Conservation (phyloP, 37 sponge, comb jelly and placozoan species). For the Beroe forskalii region DNA sequence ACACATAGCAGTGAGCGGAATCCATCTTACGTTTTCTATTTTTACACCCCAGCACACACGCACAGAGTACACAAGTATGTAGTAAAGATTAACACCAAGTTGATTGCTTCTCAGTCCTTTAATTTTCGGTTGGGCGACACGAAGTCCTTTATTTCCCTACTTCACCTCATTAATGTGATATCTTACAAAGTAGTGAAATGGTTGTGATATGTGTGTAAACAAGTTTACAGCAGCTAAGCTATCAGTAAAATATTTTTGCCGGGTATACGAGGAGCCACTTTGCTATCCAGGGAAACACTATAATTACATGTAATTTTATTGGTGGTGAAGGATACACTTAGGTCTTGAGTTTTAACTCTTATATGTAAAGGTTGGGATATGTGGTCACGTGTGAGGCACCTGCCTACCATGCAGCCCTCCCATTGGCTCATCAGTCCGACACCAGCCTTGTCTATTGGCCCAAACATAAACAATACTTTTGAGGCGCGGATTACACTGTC, state of each 20-base stretch:
- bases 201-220: neutral
- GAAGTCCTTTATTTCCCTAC: no score
- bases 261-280: slow-evolving; percentile 33
- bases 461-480: slow-evolving; percentile 23
- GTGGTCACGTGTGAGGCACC: neutral
- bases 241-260: slow-evolving; percentile 49
- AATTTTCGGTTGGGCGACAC: no score
- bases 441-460: neutral
- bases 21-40: no score
- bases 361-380: neutral
- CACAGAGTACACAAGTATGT: no score
- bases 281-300: slow-evolving; percentile 46
- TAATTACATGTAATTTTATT: slow-evolving; percentile 47
- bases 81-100: no score
- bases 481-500: slow-evolving; percentile 19
- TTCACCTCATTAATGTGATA: no score
- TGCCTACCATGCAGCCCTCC: neutral
- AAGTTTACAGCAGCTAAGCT: slow-evolving; percentile 12
- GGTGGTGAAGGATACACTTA: slow-evolving; percentile 39
- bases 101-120: no score
- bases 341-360: slow-evolving; percentile 32
- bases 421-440: neutral
- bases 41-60: no score
- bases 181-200: slow-evolving; percentile 10
- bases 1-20: no score